Base-by-base conservation (phyloP, 2,888 invertebrate genomes). In the Gerosis bhagava region DNA sequence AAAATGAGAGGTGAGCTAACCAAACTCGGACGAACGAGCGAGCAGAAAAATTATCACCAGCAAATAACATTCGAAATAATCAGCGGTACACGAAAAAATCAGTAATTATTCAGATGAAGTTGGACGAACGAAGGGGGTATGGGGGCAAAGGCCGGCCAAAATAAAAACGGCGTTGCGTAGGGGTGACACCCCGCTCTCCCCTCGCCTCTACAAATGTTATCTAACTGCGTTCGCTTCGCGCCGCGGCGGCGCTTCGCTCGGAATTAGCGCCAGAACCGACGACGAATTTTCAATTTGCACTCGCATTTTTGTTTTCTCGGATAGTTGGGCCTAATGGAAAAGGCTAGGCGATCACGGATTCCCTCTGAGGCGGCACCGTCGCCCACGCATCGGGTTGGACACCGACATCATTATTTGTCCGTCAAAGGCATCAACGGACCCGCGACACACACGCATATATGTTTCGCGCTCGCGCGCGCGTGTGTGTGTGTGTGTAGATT, bases 91-190 rank as follows among this genome's bases (percentile, higher is more conserved):
- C 84, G 84, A 82, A 86, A 88, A 88, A 86, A 88, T 86, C 87
- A 86, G 87, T 88, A 88, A 88, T 88, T 88, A 88, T 88, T 88
- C 88, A 87, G 88, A 88, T 88, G 87, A 88, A 87, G 88, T 88
- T 83, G 87, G 86, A 86, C 86, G 83, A 82, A 67, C 79, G 83
- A 83, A 77, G 86, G 86, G 84, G 86, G 81, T 76, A 72, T 74
- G 83, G 83, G 83, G 83, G 82, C 74, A 83, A 81, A 83, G 87
- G 84, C 82, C 81, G 84, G 82, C 81, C 83, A 81, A 88, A 88
- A 88, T 87, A 87, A 88, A 88, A 88, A 88, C 83, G 84, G 77
- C 77, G 82, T 83, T 87, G 88, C 88, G 88, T 87, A 87, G 87
- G 87, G 87, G 86, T 68, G 86, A 76, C 83, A 79, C 83, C 83